Conservation (phyloP, 1,140 invertebrate genomes). For the Drosophila obscura region DNA sequence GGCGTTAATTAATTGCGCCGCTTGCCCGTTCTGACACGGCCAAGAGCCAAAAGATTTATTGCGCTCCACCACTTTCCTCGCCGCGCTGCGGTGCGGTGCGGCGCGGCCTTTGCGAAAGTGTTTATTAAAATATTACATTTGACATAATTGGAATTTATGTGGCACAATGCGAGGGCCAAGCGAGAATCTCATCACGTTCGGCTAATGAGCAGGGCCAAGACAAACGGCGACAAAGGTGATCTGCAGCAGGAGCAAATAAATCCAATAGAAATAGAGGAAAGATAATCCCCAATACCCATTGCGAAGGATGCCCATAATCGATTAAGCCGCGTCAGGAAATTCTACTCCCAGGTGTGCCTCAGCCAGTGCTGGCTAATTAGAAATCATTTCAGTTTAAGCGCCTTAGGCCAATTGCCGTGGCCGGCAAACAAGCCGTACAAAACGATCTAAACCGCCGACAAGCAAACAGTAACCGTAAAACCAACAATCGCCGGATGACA, state of each 20-base stretch:
- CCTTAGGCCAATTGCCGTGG: conserved; percentile 75
- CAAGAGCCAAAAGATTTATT: conserved; percentile 66
- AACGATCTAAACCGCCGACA: conserved; percentile 15
- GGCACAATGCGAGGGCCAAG: conserved; percentile 29
- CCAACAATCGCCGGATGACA: conserved; percentile 23
- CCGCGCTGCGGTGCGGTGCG: background rate
- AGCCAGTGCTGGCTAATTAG: conserved; percentile 54
- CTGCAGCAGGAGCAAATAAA: conserved; percentile 11
- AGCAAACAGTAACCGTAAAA: conserved; percentile 29
- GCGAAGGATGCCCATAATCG: conserved; percentile 1
- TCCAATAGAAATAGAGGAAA: background rate
- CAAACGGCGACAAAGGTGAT: conserved; percentile 25
- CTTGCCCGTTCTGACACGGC: conserved; percentile 68
- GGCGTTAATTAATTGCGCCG: conserved; percentile 81
- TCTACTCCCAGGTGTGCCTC: conserved; percentile 6
- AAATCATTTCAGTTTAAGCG: conserved; percentile 78
- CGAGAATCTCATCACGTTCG: conserved; percentile 33
- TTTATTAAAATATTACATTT: conserved; percentile 84
- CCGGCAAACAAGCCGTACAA: conserved; percentile 32
- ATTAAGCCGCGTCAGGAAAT: conserved; percentile 14
- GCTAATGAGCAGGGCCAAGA: conserved; percentile 27
- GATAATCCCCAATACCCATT: background rate
- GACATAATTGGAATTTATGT: conserved; percentile 84
- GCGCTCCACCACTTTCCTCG: conserved; percentile 40
- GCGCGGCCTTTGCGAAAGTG: conserved; percentile 70